These are phyloP conservation scores for Fragum whitleyi DNA, from an alignment of 2,888 invertebrate species.

Conservation along the genomic window DNA sequence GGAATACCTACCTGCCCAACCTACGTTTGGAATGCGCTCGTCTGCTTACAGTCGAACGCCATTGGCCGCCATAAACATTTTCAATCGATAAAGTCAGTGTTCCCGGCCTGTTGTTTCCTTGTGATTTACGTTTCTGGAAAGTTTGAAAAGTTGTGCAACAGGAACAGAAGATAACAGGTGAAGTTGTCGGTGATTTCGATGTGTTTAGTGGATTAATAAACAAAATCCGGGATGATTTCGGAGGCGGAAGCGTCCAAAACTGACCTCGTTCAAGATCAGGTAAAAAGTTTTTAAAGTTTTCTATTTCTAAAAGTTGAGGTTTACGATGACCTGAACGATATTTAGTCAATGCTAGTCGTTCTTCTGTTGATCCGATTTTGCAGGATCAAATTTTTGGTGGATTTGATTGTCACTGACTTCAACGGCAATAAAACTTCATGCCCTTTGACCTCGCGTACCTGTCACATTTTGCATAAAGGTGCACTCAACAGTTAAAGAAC, in stretches of 20 bases:
- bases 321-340: too few relatives aligned
- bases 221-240: conserved; percentile 14
- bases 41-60: conserved; percentile 13
- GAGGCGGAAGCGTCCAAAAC: conserved; percentile 30
- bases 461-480: conserved; percentile 17
- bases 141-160: conserved; percentile 29
- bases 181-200: neutral
- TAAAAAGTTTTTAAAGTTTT: conserved; percentile 3
- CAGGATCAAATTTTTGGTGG: too few relatives aligned
- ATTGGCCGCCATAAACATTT: conserved; percentile 31
- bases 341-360: too few relatives aligned
- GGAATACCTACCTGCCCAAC: conserved; percentile 2
- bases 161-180: neutral
- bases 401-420: too few relatives aligned
- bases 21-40: conserved; percentile 13
- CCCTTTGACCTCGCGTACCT: conserved; percentile 19
- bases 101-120: neutral
- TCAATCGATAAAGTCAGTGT: neutral
- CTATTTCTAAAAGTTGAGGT: neutral
- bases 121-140: conserved; percentile 11
- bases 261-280: conserved; percentile 25
- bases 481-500: conserved; percentile 3
- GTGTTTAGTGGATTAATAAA: neutral
- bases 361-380: too few relatives aligned
- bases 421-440: neutral